Base-by-base conservation (phyloP, 2,888 invertebrate genomes). In the Ectobius pallidus region DNA sequence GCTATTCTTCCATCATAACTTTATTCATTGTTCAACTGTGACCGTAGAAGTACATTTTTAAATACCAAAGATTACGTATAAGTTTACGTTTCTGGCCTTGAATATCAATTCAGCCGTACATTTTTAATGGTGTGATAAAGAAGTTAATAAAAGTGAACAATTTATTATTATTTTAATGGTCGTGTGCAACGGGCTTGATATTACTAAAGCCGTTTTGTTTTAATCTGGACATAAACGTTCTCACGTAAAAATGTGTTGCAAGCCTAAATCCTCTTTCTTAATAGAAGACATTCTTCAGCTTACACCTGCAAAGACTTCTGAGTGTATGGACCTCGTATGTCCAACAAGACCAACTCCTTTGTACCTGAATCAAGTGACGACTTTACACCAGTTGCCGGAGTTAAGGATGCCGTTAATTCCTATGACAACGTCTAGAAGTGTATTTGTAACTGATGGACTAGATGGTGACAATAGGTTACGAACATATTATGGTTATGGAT, bases 271-370 rank as follows among this genome's bases (percentile, higher is more conserved):
- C 2, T 58, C 58, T 16, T 58, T 58, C 30, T 16, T 58, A 58
- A 58, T 58, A 30, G 58, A 58, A 2, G 58, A 58, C 32, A 58
- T 58, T 32, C 58, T 58, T n/a, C 58, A 58, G n/a, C 16, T 30
- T 2, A 9, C 58, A 7, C 30, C 58, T 6, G 1, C n/a, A 3
- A 58, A 58, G n/a, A 1, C 58, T 16, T 14, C 27, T 25, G 58
- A 58, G 6, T 2, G 9, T 3, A 7, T 14, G 30, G n/a, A 2
- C n/a, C 7, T 30, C 7, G 6, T 6, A n/a, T 58, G 58, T 27
- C 58, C 30, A 30, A n/a, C 30, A 3, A 58, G 2, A 58, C 58
- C 58, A 22, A 20, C 52, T 7, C 18, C 52, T 11, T 11, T n/a
- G 46, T 46, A 46, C 46, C 52, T 52, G 14, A 52, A 52, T 14